These are phyloP conservation scores for Mormyrops attenuatus DNA, from an alignment of 2,797 vertebrate species.

Conservation along the genomic window DNA sequence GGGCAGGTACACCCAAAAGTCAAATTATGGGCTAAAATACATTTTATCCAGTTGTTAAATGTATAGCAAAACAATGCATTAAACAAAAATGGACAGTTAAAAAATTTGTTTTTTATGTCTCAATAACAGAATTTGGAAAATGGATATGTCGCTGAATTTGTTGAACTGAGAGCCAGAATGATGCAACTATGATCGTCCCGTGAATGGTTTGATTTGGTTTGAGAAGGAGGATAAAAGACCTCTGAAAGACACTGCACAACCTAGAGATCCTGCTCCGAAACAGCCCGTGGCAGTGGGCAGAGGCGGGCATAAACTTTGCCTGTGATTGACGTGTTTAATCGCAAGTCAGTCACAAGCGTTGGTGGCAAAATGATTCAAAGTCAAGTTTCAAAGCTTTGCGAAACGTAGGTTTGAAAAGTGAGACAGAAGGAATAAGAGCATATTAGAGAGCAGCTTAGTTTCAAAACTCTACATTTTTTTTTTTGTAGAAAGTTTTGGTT, in stretches of 20 bases:
- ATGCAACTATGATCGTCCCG: background rate
- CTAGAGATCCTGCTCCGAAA: background rate
- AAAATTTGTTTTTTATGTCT: background rate
- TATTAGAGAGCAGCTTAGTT: background rate
- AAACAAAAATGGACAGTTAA: background rate
- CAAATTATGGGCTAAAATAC: background rate
- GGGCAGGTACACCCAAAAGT: background rate
- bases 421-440: background rate
- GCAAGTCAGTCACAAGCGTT: background rate
- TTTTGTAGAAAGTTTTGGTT: background rate
- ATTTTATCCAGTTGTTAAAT: background rate
- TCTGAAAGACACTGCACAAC: background rate
- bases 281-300: background rate
- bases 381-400: slow-evolving; percentile 9
- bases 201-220: background rate
- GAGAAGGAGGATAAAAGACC: background rate
- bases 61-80: background rate
- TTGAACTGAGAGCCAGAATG: background rate
- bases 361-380: background rate
- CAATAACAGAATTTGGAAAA: background rate
- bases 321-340: slow-evolving; percentile 3
- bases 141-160: background rate
- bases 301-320: background rate
- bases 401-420: slow-evolving; percentile 6
- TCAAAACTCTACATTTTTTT: background rate